Conservation (phyloP, 2,888 invertebrate genomes). For the Trachelus stipa region DNA sequence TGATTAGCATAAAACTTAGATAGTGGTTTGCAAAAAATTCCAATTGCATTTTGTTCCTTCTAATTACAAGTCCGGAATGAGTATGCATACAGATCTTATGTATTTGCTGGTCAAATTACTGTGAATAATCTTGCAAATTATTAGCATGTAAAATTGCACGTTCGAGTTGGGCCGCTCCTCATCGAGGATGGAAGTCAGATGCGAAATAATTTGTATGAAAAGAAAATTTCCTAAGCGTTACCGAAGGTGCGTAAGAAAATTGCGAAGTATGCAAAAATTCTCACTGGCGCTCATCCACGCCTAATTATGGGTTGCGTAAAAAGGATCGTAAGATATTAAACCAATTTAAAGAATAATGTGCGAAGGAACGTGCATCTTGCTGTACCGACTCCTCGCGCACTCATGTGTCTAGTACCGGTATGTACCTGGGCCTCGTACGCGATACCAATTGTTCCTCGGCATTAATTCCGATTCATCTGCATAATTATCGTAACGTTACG, state of each 20-base stretch:
- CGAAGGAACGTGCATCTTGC: neutral
- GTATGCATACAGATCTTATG: neutral
- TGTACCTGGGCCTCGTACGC: neutral
- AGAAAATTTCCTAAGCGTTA: neutral
- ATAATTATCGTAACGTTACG: slow-evolving; percentile 16
- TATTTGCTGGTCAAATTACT: neutral
- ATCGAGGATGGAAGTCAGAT: neutral
- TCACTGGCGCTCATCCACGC: neutral
- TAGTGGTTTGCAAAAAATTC: neutral
- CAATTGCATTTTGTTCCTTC: neutral
- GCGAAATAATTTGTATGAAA: neutral
- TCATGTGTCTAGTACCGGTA: neutral
- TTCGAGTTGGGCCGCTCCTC: neutral
- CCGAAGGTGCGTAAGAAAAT: neutral
- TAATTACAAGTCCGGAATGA: neutral
- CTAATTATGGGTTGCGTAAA: slow-evolving; percentile 27
- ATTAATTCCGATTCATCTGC: slow-evolving; percentile 22
- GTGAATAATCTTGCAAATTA: neutral
- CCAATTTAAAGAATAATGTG: neutral
- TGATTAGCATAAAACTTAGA: neutral
- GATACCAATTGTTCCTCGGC: slow-evolving; percentile 8
- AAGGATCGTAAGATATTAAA: neutral
- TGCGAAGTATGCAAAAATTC: neutral
- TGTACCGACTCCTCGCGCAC: neutral
- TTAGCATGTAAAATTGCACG: neutral